These are phyloP conservation scores for Enteromius paludinosus DNA, from an alignment of 2,797 vertebrate species.

Conservation along the genomic window DNA sequence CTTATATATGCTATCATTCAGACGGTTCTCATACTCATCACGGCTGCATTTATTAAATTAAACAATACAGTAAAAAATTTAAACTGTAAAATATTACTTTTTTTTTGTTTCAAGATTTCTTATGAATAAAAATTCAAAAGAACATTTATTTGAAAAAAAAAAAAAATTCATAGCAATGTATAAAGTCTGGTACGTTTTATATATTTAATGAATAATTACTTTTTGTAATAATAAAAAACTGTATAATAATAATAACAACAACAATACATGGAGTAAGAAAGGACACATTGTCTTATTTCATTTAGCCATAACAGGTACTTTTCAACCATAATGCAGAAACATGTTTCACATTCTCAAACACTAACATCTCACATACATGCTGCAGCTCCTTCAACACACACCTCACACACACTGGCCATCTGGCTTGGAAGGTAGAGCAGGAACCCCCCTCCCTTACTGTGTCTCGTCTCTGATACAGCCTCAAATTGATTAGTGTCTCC, in stretches of 20 bases:
- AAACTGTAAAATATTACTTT: background rate
- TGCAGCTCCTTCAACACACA: background rate
- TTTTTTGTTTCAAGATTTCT: background rate
- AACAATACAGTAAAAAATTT: background rate
- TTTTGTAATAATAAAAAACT: background rate
- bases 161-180: background rate
- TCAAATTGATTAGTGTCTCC: conserved; percentile 80
- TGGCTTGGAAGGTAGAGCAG: conserved; percentile 26
- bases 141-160: background rate
- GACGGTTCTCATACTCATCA: background rate
- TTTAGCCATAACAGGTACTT: background rate
- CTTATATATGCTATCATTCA: background rate
- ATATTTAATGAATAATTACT: background rate
- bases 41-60: background rate
- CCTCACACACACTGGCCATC: conserved; percentile 41
- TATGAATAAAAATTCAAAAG: background rate
- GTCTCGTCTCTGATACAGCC: conserved; percentile 75
- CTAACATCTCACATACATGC: conserved; percentile 1
- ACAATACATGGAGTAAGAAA: background rate
- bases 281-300: background rate
- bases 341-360: conserved; percentile 2
- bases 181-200: background rate
- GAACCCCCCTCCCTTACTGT: conserved; percentile 51
- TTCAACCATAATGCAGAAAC: background rate
- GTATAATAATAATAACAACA: background rate